These are phyloP conservation scores for Chamaea fasciata DNA, from an alignment of 2,113 vertebrate species.

Conservation along the genomic window DNA sequence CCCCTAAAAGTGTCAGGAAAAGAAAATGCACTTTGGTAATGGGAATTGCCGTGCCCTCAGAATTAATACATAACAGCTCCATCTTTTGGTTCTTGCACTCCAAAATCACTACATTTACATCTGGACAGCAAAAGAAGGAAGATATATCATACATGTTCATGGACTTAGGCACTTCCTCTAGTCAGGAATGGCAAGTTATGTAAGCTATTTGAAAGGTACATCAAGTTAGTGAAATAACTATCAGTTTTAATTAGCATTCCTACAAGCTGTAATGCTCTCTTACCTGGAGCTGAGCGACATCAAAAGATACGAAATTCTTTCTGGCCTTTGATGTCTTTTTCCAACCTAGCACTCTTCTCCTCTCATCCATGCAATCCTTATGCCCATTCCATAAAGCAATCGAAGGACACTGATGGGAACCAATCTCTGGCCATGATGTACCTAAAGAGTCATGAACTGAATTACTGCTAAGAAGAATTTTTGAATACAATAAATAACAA, in stretches of 20 bases:
- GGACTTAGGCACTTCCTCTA: background rate
- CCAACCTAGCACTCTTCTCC: background rate
- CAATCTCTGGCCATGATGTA: background rate
- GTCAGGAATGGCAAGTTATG: background rate
- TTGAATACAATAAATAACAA: background rate
- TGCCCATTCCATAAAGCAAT: background rate
- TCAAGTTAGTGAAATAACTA: background rate
- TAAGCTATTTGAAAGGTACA: background rate
- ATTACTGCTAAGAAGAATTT: background rate
- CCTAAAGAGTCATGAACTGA: background rate
- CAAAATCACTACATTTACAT: background rate
- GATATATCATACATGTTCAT: background rate
- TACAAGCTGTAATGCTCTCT: background rate
- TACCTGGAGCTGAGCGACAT: background rate
- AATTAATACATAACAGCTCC: background rate
- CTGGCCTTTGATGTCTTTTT: background rate
- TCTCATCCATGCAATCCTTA: background rate
- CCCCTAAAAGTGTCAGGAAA: background rate
- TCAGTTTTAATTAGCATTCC: constrained; percentile 24
- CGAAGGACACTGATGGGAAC: background rate
- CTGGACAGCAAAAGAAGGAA: background rate
- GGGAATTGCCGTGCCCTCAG: background rate
- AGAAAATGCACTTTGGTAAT: background rate
- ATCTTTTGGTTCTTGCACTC: background rate
- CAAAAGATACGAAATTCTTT: background rate